Base-by-base conservation (phyloP, 2,888 invertebrate genomes). In the Euzetes globulus region DNA sequence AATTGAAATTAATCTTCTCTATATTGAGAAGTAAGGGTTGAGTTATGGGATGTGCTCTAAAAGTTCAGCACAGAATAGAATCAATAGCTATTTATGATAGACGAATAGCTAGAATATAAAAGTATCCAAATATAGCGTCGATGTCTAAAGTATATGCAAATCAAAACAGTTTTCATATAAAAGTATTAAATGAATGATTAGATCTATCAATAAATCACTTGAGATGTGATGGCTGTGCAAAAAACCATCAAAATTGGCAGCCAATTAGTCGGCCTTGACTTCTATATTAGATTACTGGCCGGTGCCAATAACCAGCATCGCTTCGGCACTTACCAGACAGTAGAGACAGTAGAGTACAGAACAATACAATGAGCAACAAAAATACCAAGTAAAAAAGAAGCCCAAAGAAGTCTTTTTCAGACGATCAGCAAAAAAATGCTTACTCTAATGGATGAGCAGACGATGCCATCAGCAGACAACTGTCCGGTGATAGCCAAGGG, bases 241-340 rank as follows among this genome's bases (percentile, higher is more conserved):
- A 22, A 19, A 22, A 7, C 15, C 29, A 22, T 27, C 29, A 6
- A 55, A 17, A 58, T 29, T 9, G 27, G 29, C 22, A 19, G 41
- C 65, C 37, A 41, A 37, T 65, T 37, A 65, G 19, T 41, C 22
- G 65, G 41, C 65, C 65, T 65, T 65, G 37, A 65, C 37, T 65
- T 65, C 41, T 65, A 65, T 65, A 65, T 65, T 65, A 65, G 37
- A 65, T 65, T 19, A 65, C 41, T 17, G 19, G 37, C 17, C 37
- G 65, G 65, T 65, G 65, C 65, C 65, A 65, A 65, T 41, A 65
- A 65, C 65, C 65, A 19, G 37, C 58, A 29, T 58, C 29, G 58
- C 58, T 15, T 25, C 58, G 22, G 29, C 22, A 11, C 19, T 55
- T 11, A 58, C 58, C 27, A 29, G 11, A 58, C 22, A 27, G 5